Evolutionary conservation across 1,140 invertebrate species (phyloP), one percentile per base, ranked within the genome.

Genomic region (Sitophilus oryzae): DNA sequence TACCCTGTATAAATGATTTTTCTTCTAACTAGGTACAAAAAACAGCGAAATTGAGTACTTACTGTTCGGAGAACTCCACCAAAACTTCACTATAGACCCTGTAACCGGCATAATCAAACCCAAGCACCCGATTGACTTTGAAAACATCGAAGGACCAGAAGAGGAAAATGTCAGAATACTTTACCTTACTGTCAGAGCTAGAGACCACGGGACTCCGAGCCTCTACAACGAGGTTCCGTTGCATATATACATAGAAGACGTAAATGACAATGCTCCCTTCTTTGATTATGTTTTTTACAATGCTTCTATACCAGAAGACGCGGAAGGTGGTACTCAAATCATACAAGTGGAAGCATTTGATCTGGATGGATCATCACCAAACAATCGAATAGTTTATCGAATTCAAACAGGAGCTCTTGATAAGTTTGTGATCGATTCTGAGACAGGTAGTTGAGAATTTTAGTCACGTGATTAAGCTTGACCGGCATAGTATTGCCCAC

Each of bases 391-490:
- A 0, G 87, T 91, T 3, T 96, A 96, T 70, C 79, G 90, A 56
- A 91, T 97, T 40, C 82, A 88, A 66, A 80, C 79, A 53, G 93
- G 93, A 3, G 89, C 89, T 1, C 81, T 82, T 19, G 93, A 96
- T 67, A 96, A 96, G 74, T 98, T 97, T 72, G 82, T 90, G 0
- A 91, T 96, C 8, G 85, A 89, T 64, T 79, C 89, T 0, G 83
- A 86, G 61, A 82, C 80, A 0, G 93, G 93, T 0, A 76, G n/a
- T n/a, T n/a, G n/a, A n/a, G n/a, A n/a, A n/a, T n/a, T n/a, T n/a
- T n/a, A n/a, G n/a, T n/a, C n/a, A n/a, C n/a, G n/a, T n/a, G n/a
- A n/a, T n/a, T n/a, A n/a, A n/a, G n/a, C n/a, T n/a, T n/a, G n/a
- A n/a, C n/a, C n/a, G n/a, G n/a, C n/a, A n/a, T n/a, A n/a, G n/a